Evolutionary conservation across 1,140 invertebrate genomes (phyloP), one percentile per base, ranked within the genome.

Genomic region (Leucophenga varia): DNA sequence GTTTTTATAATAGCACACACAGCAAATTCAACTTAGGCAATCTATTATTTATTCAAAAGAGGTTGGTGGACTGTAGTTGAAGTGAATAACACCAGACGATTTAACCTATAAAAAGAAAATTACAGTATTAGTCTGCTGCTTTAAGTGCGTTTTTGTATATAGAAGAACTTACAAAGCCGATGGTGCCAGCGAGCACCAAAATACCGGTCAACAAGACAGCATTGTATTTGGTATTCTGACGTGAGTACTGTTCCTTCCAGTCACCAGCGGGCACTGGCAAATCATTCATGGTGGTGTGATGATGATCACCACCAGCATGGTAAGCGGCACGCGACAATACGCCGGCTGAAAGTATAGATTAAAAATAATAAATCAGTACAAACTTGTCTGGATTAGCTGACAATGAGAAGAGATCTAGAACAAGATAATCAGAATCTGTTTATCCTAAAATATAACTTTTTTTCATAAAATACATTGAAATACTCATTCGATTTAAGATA

Each of bases 241-340:
- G 79, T 44, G 84, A 79, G 64, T 88, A 69, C 21, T 81, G 63
- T 14, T 84, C 81, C 58, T 87, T 77, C 88, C 88, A 92, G 9
- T 83, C 84, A 18, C 89, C 88, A 38, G 79, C 74, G 4, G 89
- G 88, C 12, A 84, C 79, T 3, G 86, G 85, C 61, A 90, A 63
- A 56, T 91, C 88, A 63, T 90, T 85, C 81, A 89, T 83, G 10
- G 78, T 81, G 13, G 82, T 65, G 3, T 51, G 47, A 42, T 73
- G 57, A 37, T 70, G 50, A 40, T 76, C 49, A 3, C 50, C 49
- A 18, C 52, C 49, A 37, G 52, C 48, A n/a, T 77, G 70, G 46
- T 74, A 72, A 14, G 71, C 68, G 38, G 65, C 67, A 19, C 72
- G 65, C 30, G 72, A 72, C 52, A 74, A 35, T 28, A 57, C 68